Evolutionary conservation across 2,113 vertebrate species (phyloP), one percentile per base, ranked within the genome.

Genomic region (Ursus arctos): DNA sequence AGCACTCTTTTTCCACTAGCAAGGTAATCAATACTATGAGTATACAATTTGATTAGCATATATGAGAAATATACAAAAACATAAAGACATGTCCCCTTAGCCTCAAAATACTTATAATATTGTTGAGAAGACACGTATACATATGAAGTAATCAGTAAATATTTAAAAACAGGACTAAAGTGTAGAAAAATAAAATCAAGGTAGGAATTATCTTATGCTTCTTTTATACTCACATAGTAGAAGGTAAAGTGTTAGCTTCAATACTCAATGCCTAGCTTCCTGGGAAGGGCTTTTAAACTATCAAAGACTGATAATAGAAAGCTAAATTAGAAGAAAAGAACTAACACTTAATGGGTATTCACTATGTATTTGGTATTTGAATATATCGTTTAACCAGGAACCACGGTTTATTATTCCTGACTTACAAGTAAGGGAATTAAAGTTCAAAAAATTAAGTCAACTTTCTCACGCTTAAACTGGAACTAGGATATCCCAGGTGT

Each of bases 101-200:
- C 63, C 74, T 91, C 57, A 85, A 93, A 93, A 85, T 80, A 53
- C 14, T 72, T 84, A 49, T 18, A 81, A 43, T 80, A 76, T 14
- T 90, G 26, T 57, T 63, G 24, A 87, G 19, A 87, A 31, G 43
- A 82, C 65, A 95, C 53, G 77, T 81, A 81, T 1, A 43, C 21
- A 67, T 43, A 83, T 53, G 76, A 82, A 95, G 63, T 63, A n/a
- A 77, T 69, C 26, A 91, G 67, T 31, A 91, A 77, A 61, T 86
- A 94, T 85, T 91, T 94, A 69, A 74, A 95, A 94, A 92, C 11
- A 95, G 28, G 55, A 59, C 83, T 88, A 85, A 87, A 57, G 7
- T 63, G 4, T 31, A 49, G 40, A 80, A 94, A 94, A 74, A 89
- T 83, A 65, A 83, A 76, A 88, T 61, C 28, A 94, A 94, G 31